These are phyloP conservation scores for Pipa parva DNA, from an alignment of 2,113 vertebrate genomes.

Conservation along the genomic window DNA sequence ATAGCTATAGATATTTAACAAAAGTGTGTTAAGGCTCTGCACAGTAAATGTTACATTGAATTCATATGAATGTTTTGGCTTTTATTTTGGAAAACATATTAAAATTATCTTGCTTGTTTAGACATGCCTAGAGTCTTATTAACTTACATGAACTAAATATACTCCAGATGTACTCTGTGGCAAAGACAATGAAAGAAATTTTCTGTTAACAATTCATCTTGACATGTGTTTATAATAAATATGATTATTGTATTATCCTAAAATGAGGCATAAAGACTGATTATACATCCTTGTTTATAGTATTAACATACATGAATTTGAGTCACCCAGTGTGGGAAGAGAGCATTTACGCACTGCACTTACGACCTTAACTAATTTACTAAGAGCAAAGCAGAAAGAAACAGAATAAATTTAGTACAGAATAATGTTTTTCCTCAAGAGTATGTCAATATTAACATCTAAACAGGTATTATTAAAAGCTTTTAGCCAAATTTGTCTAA, in stretches of 20 bases:
- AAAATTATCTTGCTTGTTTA: conserved; percentile 53
- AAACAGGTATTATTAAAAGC: conserved; percentile 32
- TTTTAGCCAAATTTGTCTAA: conserved; percentile 29
- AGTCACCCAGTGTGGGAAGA: conserved; percentile 34
- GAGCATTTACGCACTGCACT: conserved; percentile 32
- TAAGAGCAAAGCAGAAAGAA: conserved; percentile 18
- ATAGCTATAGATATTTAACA: no score
- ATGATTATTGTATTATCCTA: conserved; percentile 56
- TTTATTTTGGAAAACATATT: conserved; percentile 50
- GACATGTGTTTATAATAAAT: conserved; percentile 63
- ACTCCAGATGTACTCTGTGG: conserved; percentile 58
- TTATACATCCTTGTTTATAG: conserved; percentile 39
- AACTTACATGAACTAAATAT: conserved; percentile 59
- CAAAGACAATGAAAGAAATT: conserved; percentile 56
- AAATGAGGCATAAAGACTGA: conserved; percentile 37
- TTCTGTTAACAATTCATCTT: conserved; percentile 48
- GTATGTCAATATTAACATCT: conserved; percentile 17
- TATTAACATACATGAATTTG: conserved; percentile 31
- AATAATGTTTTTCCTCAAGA: conserved; percentile 28
- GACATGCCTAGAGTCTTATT: conserved; percentile 48
- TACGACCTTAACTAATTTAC: conserved; percentile 28
- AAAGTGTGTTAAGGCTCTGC: no score
- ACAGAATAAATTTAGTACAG: conserved; percentile 20
- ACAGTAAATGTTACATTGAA: neutral
- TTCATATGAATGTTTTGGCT: conserved; percentile 24